Evolutionary conservation across 2,888 invertebrate species (phyloP), one percentile per base, ranked within the genome.

Genomic region (Ectemnius continuus): DNA sequence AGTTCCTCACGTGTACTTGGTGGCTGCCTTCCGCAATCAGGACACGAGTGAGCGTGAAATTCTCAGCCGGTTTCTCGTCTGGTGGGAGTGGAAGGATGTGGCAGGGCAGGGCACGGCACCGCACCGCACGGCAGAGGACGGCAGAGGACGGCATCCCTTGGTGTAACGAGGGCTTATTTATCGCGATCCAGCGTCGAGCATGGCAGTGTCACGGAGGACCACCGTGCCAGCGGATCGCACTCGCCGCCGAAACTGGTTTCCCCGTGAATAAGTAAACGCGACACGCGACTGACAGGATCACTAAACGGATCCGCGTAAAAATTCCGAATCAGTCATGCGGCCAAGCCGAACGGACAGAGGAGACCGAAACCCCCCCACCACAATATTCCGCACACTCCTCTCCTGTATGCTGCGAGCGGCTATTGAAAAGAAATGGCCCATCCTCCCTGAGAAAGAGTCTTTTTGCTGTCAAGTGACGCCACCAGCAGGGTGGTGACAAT

Each of bases 171-270:
- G 62, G 28, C 73, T 77, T 81, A 73, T 81, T 77, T 79, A 77
- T 81, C 70, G 77, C 77, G 81, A 80, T 80, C 77, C 36, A 16
- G 45, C 57, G 68, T 28, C 62, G 36, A 70, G 36, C 61, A 23
- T 23, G 23, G 2, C 23, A 23, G 23, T 23, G 23, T 23, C 23
- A 23, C 23, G 23, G 23, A 23, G 75, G 78, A 70, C 80, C 26
- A 14, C 47, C 48, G 13, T 20, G 20, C 45, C 16, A 16, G 46
- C 8, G 16, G 70, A 66, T 66, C 70, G 62, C 61, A 67, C 26
- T 70, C 61, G 65, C 61, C 69, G 76, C 81, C 77, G 75, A 77
- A 81, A 81, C 81, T 81, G 81, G 81, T 81, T 81, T 78, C 73
- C 62, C 59, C 66, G 48, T 73, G 76, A 81, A 81, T 73, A 81